phyloP scores from a whole-genome alignment of 2,888 invertebrate genomes.

The Phymatocera aterrima region DNA sequence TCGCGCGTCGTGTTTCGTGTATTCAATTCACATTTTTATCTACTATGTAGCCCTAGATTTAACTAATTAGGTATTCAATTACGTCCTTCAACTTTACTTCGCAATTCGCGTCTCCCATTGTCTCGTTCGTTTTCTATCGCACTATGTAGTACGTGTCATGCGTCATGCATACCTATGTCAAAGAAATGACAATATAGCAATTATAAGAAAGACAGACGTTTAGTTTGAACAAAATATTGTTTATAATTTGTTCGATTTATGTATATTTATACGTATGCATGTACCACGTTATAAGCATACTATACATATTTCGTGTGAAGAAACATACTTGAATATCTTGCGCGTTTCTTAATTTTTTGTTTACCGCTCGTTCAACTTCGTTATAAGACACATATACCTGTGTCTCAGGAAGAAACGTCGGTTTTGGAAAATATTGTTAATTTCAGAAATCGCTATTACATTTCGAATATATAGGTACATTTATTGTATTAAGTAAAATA shows the following conservation, averaged over 20 bases:
- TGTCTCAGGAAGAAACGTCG: no score
- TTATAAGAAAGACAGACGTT: neutral
- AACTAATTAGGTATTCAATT: constrained; percentile 9
- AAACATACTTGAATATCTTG: no score
- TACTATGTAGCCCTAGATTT: neutral
- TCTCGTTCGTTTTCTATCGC: neutral
- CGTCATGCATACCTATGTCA: neutral
- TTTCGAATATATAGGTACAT: no score
- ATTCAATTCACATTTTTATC: constrained; percentile 1
- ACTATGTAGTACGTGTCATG: neutral
- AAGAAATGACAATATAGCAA: neutral
- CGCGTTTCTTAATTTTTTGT: no score
- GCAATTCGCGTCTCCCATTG: neutral
- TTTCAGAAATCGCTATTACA: no score
- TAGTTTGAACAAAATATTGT: neutral
- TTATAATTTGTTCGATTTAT: neutral
- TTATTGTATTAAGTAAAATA: no score
- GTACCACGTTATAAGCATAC: no score
- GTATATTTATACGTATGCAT: neutral
- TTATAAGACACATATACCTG: no score
- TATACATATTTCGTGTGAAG: no score
- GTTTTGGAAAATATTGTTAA: no score
- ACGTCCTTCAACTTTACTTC: constrained; percentile 2
- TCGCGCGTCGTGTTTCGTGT: neutral
- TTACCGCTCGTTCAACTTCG: no score